Conservation (phyloP, 2,797 vertebrate species). For the Chromobotia macracanthus region DNA sequence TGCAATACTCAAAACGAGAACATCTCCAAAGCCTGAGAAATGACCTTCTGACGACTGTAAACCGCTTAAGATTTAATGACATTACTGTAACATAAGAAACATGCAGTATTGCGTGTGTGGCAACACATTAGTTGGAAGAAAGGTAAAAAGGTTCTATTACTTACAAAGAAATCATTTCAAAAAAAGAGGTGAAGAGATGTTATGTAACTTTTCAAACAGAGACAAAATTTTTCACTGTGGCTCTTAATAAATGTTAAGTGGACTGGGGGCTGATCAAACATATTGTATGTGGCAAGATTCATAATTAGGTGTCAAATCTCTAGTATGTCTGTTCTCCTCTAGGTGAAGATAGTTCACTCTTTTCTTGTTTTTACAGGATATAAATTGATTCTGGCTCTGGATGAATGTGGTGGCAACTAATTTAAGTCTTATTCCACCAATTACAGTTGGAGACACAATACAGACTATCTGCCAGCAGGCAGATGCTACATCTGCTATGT, state of each 20-base stretch:
- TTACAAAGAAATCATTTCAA: too few species aligned
- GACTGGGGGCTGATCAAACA: background rate
- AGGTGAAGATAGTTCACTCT: background rate
- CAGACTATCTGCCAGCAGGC: slow-evolving; percentile 7
- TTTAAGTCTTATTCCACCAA: slow-evolving; percentile 43
- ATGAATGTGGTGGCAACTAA: background rate
- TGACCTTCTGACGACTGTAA: slow-evolving; percentile 7
- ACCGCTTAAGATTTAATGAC: background rate
- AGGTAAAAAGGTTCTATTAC: too few species aligned
- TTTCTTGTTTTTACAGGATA: slow-evolving; percentile 4
- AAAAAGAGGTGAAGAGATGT: background rate
- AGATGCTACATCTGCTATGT: slow-evolving; percentile 47
- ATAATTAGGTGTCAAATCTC: background rate
- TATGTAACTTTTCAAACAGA: background rate
- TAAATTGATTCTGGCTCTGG: background rate
- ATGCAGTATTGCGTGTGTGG: background rate
- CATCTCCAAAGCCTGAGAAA: slow-evolving; percentile 3
- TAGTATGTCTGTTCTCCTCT: background rate
- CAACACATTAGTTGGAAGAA: background rate
- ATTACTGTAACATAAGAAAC: slow-evolving; percentile 1
- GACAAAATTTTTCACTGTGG: background rate
- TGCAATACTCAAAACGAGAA: slow-evolving; percentile 27
- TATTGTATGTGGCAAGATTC: background rate
- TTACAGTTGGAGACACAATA: slow-evolving; percentile 35
- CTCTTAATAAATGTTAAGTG: background rate